Evolutionary conservation across 2,113 vertebrate genomes (phyloP), one percentile per base, ranked within the genome.

Genomic region (Pitta sordida): DNA sequence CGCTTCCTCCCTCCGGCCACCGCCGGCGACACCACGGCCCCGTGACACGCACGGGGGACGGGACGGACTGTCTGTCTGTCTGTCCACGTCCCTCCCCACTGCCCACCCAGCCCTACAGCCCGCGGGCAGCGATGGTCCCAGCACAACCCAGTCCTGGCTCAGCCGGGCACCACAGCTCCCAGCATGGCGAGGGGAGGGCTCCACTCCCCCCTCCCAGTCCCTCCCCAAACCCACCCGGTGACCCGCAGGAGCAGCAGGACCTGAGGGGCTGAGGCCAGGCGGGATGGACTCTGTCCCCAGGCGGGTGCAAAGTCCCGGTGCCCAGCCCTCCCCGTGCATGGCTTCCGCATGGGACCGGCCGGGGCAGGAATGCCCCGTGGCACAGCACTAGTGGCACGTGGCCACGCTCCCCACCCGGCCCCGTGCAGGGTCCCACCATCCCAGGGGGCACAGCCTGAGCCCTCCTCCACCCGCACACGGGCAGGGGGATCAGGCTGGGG

Each of bases 371-470:
- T 4, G 22, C 8, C 73, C 43, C 3, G 0, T 1, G 10, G 60
- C 11, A 9, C 2, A 1, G 74, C 2, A 0, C 11, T 0, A 15
- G 24, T 4, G 6, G 34, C 70, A 65, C 39, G 3, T 0, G 24
- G 68, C 36, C 32, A 27, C 3, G 1, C 7, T 69, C 51, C 34
- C 32, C 22, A 7, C 1, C 30, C n/a, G 0, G 9, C 69, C 60
- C 55, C 2, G 4, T 0, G 27, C 37, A 17, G 51, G 62, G 12
- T 30, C 43, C 43, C 63, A 51, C 5, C n/a, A 8, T 4, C 49
- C 34, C 53, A 5, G 3, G 36, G 21, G 51, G 64, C 36, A 3
- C 43, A 44, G 70, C 46, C 9, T 0, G 48, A 71, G 36, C 46
- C 41, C 59, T 32, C 23, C 55, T n/a, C n/a, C n/a, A n/a, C n/a